Conservation (phyloP, 2,797 vertebrate species). For the Rhodeus uyekii region DNA sequence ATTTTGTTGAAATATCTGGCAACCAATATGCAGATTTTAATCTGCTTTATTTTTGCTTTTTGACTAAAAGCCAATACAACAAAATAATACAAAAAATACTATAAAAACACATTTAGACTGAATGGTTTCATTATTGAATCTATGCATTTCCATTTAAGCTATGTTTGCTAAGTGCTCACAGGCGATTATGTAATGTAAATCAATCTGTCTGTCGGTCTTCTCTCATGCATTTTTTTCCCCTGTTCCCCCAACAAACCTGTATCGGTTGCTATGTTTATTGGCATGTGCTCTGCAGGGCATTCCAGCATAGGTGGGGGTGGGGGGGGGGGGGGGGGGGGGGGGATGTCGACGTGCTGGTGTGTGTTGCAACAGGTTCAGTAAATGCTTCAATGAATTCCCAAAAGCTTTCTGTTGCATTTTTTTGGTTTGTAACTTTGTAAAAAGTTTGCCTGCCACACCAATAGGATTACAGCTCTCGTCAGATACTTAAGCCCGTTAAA, state of each 20-base stretch:
- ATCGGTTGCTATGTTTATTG: constrained; percentile 2
- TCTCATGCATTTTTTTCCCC: background rate
- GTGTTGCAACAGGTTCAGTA: constrained; percentile 76
- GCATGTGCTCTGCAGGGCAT: constrained; percentile 53
- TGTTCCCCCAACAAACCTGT: background rate
- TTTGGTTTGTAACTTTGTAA: constrained; percentile 20
- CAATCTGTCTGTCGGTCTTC: no score
- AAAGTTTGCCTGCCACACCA: background rate
- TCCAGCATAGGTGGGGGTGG: constrained; percentile 60
- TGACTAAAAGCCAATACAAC: no score
- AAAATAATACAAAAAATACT: background rate
- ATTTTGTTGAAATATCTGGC: background rate
- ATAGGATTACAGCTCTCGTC: constrained; percentile 25
- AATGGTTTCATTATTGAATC: background rate
- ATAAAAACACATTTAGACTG: no score
- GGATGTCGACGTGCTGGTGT: constrained; percentile 42
- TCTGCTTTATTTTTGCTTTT: background rate
- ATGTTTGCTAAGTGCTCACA: background rate
- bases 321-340: constrained; percentile 44
- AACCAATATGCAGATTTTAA: background rate
- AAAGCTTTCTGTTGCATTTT: background rate
- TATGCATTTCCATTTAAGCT: background rate
- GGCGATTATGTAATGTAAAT: background rate
- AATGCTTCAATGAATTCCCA: constrained; percentile 19
- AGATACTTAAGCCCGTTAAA: constrained; percentile 49